Evolutionary conservation across 2,113 vertebrate species (phyloP).

Genomic region (Lethenteron camtschaticum): DNA sequence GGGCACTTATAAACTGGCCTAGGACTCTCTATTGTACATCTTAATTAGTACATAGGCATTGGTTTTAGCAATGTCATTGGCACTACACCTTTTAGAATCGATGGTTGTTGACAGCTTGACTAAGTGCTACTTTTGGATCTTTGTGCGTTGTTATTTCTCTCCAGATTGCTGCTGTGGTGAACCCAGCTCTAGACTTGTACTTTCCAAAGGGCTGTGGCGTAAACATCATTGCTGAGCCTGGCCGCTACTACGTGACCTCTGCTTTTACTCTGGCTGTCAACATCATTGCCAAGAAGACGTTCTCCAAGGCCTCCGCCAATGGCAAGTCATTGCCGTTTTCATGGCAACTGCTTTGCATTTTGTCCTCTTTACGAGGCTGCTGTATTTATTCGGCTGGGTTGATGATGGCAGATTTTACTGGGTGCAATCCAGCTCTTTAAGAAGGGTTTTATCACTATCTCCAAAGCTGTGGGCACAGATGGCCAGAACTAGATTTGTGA

Average conservation of each 20-base stretch:
- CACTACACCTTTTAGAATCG: background rate
- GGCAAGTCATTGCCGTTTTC: slow-evolving; percentile 32
- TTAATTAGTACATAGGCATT: too few relatives aligned
- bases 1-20: background rate
- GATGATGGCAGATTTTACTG: background rate
- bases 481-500: background rate
- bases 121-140: background rate
- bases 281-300: slow-evolving; percentile 84
- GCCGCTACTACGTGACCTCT: slow-evolving; percentile 80
- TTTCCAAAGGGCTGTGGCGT: slow-evolving; percentile 56
- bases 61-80: background rate
- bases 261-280: slow-evolving; percentile 79
- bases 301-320: slow-evolving; percentile 43
- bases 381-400: background rate
- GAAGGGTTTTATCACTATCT: background rate
- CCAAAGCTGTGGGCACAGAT: slow-evolving; percentile 16
- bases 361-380: background rate
- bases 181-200: slow-evolving; percentile 69
- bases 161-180: slow-evolving; percentile 65
- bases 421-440: background rate
- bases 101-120: background rate
- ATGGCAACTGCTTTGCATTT: background rate
- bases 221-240: slow-evolving; percentile 67
- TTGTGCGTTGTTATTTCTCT: slow-evolving; percentile 7
- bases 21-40: background rate